Base-by-base conservation (phyloP, 2,888 invertebrate species). In the Diploptera punctata region DNA sequence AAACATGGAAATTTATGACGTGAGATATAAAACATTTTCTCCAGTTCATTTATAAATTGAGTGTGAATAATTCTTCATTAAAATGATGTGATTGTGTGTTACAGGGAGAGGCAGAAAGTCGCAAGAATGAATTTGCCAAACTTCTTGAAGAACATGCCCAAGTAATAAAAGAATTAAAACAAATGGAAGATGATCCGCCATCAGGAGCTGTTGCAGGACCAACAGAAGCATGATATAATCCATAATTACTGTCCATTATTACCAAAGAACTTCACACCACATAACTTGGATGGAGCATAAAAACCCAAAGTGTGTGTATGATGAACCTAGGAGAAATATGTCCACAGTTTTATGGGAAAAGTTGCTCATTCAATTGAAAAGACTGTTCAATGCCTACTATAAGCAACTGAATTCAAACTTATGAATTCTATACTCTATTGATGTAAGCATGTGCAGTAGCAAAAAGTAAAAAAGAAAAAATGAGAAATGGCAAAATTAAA, bases 141-240 rank as follows among this genome's bases (percentile, higher is more conserved):
- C 78, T 83, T 21, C 77, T 83, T 38, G 83, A 83, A 72, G 83
- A 83, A 74, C 83, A 83, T 76, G 83, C 83, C 38, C 83, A 83
- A 76, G 82, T 83, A 21, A 82, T 83, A 33, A 79, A 81, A 67
- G 81, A 82, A 76, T 77, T 83, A 75, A 83, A 83, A 76, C 81
- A 82, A 76, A 82, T 83, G 80, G 83, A 83, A 68, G 81, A 74
- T 26, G 71, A 70, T 29, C 60, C 72, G n/a, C 60, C 73, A 26
- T 43, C 65, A 24, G 57, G 29, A 33, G 43, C 73, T 5, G 38
- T 68, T 38, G 31, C 70, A 52, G 70, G 70, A 47, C 70, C 70
- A 1, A 70, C 62, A 18, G 33, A 70, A 52, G 62, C 65, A 70
- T 70, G 65, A 65, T 65, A n/a, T 65, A 9, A 24, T 13, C 13